These are phyloP conservation scores for Hypanus sabinus DNA, from an alignment of 2,113 vertebrate genomes.

Conservation along the genomic window DNA sequence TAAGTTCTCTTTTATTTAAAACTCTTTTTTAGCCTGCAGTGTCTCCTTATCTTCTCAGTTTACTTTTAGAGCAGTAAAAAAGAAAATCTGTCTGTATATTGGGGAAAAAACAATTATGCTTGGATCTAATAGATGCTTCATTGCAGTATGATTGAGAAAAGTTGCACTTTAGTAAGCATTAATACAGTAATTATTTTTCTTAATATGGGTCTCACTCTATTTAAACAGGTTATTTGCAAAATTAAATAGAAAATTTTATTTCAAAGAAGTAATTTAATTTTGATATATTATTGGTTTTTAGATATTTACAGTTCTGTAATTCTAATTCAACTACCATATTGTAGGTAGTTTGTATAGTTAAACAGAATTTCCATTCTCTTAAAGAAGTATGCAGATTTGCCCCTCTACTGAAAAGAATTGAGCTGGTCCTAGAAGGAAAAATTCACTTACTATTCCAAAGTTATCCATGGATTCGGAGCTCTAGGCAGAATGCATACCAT, in stretches of 20 bases:
- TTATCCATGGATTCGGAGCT: not conserved
- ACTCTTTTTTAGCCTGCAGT: not conserved
- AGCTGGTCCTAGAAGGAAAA: not conserved
- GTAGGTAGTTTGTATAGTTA: not conserved
- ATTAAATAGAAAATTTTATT: not conserved
- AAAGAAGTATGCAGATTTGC: not conserved
- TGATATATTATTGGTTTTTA: not conserved
- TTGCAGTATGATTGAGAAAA: not conserved
- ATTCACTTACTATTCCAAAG: not conserved
- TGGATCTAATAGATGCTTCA: no score
- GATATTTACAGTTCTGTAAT: not conserved
- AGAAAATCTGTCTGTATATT: no score
- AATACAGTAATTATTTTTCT: not conserved
- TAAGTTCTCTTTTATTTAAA: not conserved
- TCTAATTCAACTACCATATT: not conserved
- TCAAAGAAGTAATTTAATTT: not conserved
- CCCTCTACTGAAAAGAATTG: not conserved
- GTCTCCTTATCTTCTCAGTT: not conserved
- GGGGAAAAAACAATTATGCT: no score
- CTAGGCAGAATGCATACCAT: not conserved
- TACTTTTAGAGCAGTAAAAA: not conserved
- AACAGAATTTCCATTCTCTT: not conserved
- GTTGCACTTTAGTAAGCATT: not conserved
- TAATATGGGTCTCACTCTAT: not conserved
- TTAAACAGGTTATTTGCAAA: not conserved